Conservation (phyloP, 1,140 invertebrate species). For the Brachionus calyciflorus region DNA sequence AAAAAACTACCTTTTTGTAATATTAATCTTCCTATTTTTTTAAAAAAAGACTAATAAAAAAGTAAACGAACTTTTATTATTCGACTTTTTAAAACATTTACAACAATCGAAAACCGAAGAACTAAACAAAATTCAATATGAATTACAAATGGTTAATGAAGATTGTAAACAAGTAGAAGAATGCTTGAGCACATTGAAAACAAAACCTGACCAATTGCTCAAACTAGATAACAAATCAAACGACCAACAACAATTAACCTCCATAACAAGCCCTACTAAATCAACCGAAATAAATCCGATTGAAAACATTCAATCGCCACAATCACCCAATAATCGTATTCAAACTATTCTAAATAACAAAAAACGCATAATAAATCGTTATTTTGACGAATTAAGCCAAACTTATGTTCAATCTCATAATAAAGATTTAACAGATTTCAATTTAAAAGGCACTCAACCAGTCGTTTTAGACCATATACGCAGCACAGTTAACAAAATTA, state of each 20-base stretch:
- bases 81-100: conserved; percentile 45
- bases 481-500: conserved; percentile 83
- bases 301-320: background rate
- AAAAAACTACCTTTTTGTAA: too few relatives aligned
- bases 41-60: conserved; percentile 36
- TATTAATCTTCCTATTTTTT: too few relatives aligned
- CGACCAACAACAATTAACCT: conserved; percentile 20
- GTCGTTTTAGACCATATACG: conserved; percentile 74
- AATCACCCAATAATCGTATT: conserved; percentile 48
- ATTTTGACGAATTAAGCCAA: conserved; percentile 84
- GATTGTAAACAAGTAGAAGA: conserved; percentile 50
- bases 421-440: conserved; percentile 66
- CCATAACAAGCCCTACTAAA: conserved; percentile 37
- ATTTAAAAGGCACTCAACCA: conserved; percentile 48
- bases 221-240: conserved; percentile 18
- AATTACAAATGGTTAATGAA: conserved; percentile 50
- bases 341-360: conserved; percentile 66
- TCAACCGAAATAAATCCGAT: conserved; percentile 47
- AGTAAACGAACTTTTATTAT: conserved; percentile 42
- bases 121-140: conserved; percentile 50
- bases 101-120: conserved; percentile 48
- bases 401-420: conserved; percentile 77
- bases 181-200: conserved; percentile 18
- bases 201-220: background rate
- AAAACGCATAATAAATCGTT: conserved; percentile 71